Evolutionary conservation across 2,888 invertebrate species (phyloP).

Genomic region (Pterobdella sp.): DNA sequence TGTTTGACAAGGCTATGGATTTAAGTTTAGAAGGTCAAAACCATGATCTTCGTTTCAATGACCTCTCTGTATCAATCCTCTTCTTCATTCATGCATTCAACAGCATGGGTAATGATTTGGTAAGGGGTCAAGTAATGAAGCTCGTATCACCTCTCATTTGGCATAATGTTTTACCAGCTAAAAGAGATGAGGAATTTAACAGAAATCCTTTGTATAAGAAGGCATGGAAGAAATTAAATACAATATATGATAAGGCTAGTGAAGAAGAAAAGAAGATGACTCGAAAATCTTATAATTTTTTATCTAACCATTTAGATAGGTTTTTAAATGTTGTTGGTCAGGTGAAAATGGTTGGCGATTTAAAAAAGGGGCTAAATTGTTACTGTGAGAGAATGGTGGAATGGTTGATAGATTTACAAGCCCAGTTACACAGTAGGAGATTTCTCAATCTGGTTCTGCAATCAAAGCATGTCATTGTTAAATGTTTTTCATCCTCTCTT

Average conservation of each 20-base stretch:
- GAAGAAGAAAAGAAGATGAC: constrained; percentile 47
- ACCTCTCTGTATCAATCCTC: constrained; percentile 77
- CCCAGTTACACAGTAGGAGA: constrained; percentile 82
- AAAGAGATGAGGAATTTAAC: constrained; percentile 74
- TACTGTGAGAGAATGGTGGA: constrained; percentile 94
- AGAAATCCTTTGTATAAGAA: constrained; percentile 80
- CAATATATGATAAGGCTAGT: constrained; percentile 60
- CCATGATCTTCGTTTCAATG: constrained; percentile 54
- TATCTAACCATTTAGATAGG: constrained; percentile 75
- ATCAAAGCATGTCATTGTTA: constrained; percentile 83
- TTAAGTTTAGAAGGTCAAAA: constrained; percentile 58
- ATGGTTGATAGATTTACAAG: constrained; percentile 88
- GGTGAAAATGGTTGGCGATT: constrained; percentile 53
- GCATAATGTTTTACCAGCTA: constrained; percentile 63
- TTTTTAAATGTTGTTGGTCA: constrained; percentile 74
- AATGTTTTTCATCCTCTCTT: constrained; percentile 52
- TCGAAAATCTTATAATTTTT: constrained; percentile 76
- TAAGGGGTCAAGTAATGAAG: constrained; percentile 81
- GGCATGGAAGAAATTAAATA: constrained; percentile 80
- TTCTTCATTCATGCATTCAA: constrained; percentile 94
- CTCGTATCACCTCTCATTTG: constrained; percentile 88
- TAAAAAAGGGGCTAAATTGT: neutral
- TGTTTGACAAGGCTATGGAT: constrained; percentile 47
- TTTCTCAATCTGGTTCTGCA: constrained; percentile 94
- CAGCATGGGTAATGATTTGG: constrained; percentile 88